Evolutionary conservation across 2,113 vertebrate genomes (phyloP).

Genomic region (Malurus alboscapulatus): DNA sequence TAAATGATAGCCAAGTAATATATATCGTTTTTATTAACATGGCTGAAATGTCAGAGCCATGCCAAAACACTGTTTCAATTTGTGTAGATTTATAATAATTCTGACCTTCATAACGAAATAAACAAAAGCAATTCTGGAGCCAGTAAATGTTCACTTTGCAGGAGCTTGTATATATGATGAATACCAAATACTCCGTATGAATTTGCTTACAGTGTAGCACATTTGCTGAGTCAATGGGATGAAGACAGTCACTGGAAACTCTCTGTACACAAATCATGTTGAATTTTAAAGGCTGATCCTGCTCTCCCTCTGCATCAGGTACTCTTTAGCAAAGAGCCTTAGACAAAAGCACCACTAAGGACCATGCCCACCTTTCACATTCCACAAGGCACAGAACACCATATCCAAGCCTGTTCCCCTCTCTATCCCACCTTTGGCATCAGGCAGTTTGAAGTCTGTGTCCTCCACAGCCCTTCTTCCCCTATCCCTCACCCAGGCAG

Average conservation of each 20-base stretch:
- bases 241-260: constrained; percentile 27
- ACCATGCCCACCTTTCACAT: background rate
- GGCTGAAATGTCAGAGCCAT: constrained; percentile 6
- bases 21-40: constrained; percentile 34
- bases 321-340: background rate
- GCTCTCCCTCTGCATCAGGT: background rate
- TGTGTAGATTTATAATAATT: constrained; percentile 41
- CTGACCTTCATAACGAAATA: constrained; percentile 7
- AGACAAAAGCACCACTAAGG: background rate
- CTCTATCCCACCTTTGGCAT: background rate
- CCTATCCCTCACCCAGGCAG: background rate
- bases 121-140: background rate
- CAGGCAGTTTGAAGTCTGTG: background rate
- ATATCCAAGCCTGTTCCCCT: background rate
- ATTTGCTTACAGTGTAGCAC: background rate
- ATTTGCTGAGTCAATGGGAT: background rate
- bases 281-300: background rate
- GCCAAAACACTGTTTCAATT: constrained; percentile 35
- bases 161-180: background rate
- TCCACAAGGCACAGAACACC: background rate
- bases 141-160: constrained; percentile 1
- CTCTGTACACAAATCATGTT: background rate
- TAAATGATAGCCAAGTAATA: constrained; percentile 1
- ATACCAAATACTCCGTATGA: background rate
- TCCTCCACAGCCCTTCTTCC: background rate